phyloP scores from a whole-genome alignment of 1,140 invertebrate species.

The Sminthurinus signatus region DNA sequence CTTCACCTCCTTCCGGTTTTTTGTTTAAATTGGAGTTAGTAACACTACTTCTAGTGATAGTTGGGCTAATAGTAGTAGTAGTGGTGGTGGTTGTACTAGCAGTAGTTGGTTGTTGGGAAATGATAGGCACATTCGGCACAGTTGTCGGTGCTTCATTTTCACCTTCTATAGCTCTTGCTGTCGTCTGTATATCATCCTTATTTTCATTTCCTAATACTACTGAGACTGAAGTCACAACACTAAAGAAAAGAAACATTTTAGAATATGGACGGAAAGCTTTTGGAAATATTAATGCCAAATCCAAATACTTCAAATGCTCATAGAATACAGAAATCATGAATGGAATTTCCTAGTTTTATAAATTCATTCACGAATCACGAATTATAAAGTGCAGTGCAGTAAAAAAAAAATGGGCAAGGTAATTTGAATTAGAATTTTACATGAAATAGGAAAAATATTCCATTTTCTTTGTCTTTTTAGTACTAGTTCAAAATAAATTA shows the following conservation, averaged over 20 bases:
- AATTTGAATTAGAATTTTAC: too few species aligned
- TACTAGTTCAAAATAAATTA: too few species aligned
- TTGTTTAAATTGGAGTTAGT: background rate
- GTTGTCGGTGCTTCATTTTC: background rate
- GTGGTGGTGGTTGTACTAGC: too few species aligned
- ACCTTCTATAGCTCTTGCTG: background rate
- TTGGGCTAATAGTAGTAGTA: too few species aligned
- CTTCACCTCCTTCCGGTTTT: slow-evolving; percentile 22
- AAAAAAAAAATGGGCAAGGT: too few species aligned
- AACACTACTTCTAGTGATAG: too few species aligned
- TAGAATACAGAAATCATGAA: background rate
- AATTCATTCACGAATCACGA: too few species aligned
- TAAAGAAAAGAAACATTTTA: slow-evolving; percentile 6
- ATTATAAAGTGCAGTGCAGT: too few species aligned
- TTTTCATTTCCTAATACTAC: slow-evolving; percentile 24
- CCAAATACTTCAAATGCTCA: background rate
- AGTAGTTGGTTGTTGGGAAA: too few species aligned
- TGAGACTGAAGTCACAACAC: slow-evolving; percentile 36
- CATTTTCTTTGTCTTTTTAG: too few species aligned
- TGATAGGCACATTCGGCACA: background rate
- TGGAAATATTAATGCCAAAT: background rate
- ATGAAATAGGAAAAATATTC: too few species aligned
- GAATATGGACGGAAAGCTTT: background rate
- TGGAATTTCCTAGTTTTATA: too few species aligned
- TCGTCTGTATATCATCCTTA: slow-evolving; percentile 9